phyloP scores from a whole-genome alignment of 2,888 invertebrate species.

The Priocnemis perturbator region DNA sequence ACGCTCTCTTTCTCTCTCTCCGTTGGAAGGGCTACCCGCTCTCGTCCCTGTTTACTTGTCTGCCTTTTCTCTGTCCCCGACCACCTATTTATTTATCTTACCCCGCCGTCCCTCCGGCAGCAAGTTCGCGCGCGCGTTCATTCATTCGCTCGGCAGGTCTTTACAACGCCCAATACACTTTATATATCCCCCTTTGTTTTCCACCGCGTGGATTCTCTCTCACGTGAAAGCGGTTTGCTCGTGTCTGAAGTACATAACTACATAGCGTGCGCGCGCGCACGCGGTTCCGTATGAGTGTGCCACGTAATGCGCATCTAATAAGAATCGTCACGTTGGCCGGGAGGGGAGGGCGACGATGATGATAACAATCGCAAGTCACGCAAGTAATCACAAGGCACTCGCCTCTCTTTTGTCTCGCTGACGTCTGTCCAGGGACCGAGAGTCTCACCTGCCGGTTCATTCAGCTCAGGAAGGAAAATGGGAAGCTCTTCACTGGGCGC shows the following conservation, averaged over 20 bases:
- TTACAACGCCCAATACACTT: too few species aligned
- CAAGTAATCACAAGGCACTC: slow-evolving; percentile 11
- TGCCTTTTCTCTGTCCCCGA: slow-evolving; percentile 13
- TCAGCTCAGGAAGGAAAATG: slow-evolving; percentile 65
- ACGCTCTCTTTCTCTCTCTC: too few species aligned
- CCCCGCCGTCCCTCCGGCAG: not conserved
- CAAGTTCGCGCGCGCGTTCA: slow-evolving; percentile 5
- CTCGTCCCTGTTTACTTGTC: slow-evolving; percentile 7
- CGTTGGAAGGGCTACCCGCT: not conserved
- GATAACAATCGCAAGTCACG: slow-evolving; percentile 43
- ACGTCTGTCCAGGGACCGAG: slow-evolving; percentile 60
- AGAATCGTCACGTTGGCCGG: slow-evolving; percentile 27
- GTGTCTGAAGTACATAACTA: too few species aligned
- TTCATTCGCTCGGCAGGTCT: slow-evolving; percentile 25
- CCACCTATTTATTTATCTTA: slow-evolving; percentile 5
- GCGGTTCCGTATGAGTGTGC: slow-evolving; percentile 6
- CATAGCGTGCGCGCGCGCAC: too few species aligned
- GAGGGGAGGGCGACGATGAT: slow-evolving; percentile 7
- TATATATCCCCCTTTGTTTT: too few species aligned
- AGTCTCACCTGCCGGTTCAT: slow-evolving; percentile 67
- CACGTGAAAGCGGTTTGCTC: too few species aligned
- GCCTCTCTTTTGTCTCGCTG: not conserved
- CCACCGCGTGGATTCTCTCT: too few species aligned
- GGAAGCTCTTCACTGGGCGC: slow-evolving; percentile 66
- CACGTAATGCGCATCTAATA: slow-evolving; percentile 38